Evolutionary conservation across 2,113 vertebrate genomes (phyloP).

Genomic region (Gallinago media): DNA sequence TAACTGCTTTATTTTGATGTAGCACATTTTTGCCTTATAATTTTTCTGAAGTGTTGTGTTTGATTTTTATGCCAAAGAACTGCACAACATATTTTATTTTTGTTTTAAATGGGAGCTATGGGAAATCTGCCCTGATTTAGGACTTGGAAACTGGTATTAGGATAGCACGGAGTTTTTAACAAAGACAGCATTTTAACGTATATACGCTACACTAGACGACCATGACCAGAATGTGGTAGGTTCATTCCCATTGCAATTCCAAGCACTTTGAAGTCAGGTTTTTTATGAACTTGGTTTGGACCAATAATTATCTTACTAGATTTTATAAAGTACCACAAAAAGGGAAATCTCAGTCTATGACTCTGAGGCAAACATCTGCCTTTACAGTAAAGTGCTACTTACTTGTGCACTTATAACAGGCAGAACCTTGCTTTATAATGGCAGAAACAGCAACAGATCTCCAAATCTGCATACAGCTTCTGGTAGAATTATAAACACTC

Average conservation of each 20-base stretch:
- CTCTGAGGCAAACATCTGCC: not conserved
- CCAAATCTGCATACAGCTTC: not conserved
- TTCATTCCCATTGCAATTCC: not conserved
- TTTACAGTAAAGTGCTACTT: not conserved
- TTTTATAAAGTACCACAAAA: not conserved
- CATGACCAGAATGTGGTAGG: not conserved
- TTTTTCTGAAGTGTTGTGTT: not conserved
- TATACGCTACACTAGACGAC: fast-evolving
- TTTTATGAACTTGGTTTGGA: not conserved
- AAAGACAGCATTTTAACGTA: not conserved
- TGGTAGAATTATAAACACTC: not conserved
- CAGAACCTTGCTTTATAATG: not conserved
- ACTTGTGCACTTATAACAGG: not conserved
- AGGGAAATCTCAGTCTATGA: not conserved
- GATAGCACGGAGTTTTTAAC: not conserved
- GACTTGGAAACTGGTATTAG: not conserved
- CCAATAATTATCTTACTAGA: not conserved
- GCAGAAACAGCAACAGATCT: not conserved
- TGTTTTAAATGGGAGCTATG: not conserved
- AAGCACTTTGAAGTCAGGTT: not conserved
- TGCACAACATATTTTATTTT: not conserved
- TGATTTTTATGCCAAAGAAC: slow-evolving; percentile 36
- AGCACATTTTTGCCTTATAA: not conserved
- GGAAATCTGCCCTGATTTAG: slow-evolving; percentile 12
- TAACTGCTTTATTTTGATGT: slow-evolving; percentile 29